Evolutionary conservation across 2,797 vertebrate species (phyloP).

Genomic region (Crenichthys baileyi): DNA sequence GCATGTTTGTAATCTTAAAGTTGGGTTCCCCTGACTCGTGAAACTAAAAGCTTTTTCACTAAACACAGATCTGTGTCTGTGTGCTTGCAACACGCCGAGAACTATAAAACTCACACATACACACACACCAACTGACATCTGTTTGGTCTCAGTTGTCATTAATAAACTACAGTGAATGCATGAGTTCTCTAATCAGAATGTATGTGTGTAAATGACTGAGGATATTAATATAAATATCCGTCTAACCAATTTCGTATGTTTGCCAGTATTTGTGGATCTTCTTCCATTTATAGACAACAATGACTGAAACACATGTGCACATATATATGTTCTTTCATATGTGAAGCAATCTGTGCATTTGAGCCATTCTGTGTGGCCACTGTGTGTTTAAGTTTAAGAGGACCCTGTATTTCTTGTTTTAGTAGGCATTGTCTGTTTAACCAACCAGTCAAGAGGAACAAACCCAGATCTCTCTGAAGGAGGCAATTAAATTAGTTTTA

Average conservation of each 20-base stretch:
- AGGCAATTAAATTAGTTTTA: slow-evolving; percentile 73
- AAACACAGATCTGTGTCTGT: slow-evolving; percentile 1
- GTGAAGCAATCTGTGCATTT: background rate
- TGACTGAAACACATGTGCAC: slow-evolving; percentile 3
- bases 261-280: background rate
- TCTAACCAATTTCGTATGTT: background rate
- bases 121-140: background rate
- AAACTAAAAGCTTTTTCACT: slow-evolving; percentile 56
- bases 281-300: background rate
- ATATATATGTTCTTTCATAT: background rate
- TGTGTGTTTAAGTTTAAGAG: slow-evolving; percentile 33
- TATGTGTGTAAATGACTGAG: slow-evolving; percentile 16
- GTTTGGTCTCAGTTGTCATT: slow-evolving; percentile 55
- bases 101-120: background rate
- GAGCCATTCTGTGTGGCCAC: slow-evolving; percentile 1
- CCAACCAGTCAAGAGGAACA: slow-evolving; percentile 71
- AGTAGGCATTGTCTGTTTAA: slow-evolving; percentile 58
- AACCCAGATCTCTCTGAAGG: slow-evolving; percentile 59
- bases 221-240: slow-evolving; percentile 17
- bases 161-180: slow-evolving; percentile 64
- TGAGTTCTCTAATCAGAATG: slow-evolving; percentile 37
- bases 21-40: slow-evolving; percentile 39
- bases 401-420: slow-evolving; percentile 47
- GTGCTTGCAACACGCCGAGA: background rate
- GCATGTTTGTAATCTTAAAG: slow-evolving; percentile 11